Evolutionary conservation across 2,888 invertebrate genomes (phyloP).

Genomic region (Leptinotarsa haldemani): DNA sequence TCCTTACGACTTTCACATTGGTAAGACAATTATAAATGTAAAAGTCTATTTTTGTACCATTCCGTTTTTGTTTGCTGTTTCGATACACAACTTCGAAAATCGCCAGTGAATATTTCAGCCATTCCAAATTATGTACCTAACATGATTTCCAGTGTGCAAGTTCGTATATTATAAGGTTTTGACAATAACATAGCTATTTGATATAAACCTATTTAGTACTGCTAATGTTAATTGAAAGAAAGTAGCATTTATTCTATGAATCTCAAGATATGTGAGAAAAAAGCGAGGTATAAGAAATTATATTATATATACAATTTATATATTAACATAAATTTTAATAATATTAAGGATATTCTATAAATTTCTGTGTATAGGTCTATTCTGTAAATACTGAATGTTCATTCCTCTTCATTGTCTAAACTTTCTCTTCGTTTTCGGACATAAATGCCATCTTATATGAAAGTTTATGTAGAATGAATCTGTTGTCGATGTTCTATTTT

Average conservation of each 20-base stretch:
- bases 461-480: slow-evolving; percentile 42
- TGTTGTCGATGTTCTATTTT: slow-evolving; percentile 45
- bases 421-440: slow-evolving; percentile 44
- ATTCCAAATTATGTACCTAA: slow-evolving; percentile 67
- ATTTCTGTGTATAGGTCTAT: slow-evolving; percentile 63
- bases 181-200: slow-evolving; percentile 68
- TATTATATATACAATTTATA: slow-evolving; percentile 63
- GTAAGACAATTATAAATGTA: slow-evolving; percentile 5
- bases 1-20: too few relatives aligned
- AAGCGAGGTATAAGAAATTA: slow-evolving; percentile 54
- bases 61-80: neutral
- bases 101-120: slow-evolving; percentile 50
- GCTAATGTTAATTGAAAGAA: slow-evolving; percentile 62
- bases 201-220: slow-evolving; percentile 65
- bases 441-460: slow-evolving; percentile 34
- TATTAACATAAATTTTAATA: slow-evolving; percentile 62
- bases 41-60: neutral
- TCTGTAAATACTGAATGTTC: slow-evolving; percentile 62
- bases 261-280: slow-evolving; percentile 63
- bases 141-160: slow-evolving; percentile 64
- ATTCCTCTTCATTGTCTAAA: slow-evolving; percentile 46
- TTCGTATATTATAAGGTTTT: slow-evolving; percentile 63
- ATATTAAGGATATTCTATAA: slow-evolving; percentile 61
- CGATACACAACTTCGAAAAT: slow-evolving; percentile 24
- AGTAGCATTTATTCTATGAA: slow-evolving; percentile 65